Conservation (phyloP, 2,113 vertebrate species). For the Leucopsar rothschildi region DNA sequence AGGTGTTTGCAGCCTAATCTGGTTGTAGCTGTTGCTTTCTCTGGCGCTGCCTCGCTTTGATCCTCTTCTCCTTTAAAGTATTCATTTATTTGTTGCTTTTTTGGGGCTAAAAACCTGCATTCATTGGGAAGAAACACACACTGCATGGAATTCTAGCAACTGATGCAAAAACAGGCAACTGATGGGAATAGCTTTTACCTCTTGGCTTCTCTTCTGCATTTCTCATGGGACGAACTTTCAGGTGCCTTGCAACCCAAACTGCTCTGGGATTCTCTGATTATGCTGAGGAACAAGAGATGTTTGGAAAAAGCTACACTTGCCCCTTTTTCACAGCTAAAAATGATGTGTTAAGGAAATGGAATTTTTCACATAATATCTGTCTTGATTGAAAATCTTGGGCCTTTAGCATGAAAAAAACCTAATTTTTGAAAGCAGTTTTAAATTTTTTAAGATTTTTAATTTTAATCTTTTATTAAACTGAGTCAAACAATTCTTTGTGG, state of each 20-base stretch:
- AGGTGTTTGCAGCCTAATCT: background rate
- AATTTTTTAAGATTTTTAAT: background rate
- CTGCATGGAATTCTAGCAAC: conserved; percentile 6
- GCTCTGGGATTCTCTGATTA: background rate
- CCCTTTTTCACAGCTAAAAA: background rate
- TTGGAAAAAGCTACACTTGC: background rate
- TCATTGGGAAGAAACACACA: background rate
- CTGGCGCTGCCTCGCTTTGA: background rate
- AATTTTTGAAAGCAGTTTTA: background rate
- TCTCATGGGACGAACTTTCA: rapidly evolving
- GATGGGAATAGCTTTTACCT: background rate
- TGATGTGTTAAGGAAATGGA: background rate
- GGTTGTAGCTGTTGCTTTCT: background rate
- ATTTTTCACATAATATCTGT: conserved; percentile 4
- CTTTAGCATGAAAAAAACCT: conserved; percentile 7
- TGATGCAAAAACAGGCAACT: conserved; percentile 2
- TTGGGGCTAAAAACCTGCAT: conserved; percentile 30
- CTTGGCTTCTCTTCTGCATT: background rate
- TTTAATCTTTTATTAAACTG: background rate
- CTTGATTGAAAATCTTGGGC: conserved; percentile 15
- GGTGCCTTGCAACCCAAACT: background rate
- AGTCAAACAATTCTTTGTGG: background rate
- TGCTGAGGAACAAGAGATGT: background rate
- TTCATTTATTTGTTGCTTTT: conserved; percentile 48
- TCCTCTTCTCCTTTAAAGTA: conserved; percentile 8